Evolutionary conservation across 1,140 invertebrate species (phyloP), one percentile per base, ranked within the genome.

Genomic region (Drosophila pruinosa): DNA sequence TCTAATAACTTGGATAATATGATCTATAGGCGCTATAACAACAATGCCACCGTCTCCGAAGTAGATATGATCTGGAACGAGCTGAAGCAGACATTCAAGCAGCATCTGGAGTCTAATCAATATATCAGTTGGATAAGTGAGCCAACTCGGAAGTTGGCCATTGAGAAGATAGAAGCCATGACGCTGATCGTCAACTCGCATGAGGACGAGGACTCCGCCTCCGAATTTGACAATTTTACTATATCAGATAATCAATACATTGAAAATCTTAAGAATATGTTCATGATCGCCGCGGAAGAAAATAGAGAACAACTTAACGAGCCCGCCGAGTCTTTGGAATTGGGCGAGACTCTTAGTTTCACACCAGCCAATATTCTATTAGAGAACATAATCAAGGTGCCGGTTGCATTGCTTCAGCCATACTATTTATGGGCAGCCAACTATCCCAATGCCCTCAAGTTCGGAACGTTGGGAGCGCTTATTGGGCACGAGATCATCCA

Each of bases 401-500:
- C 89, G 0, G 86, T 89, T 3, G 52, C 77, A 0, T 5, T 91
- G 17, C 63, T 91, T 5, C 89, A 91, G 7, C 83, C 89, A 0
- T 80, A 76, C 36, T 76, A 75, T 45, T 52, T 89, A 6, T 90
- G 86, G 90, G 68, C 63, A 5, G 43, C 57, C 4, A 78, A 38
- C 36, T 91, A 90, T 50, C 89, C 90, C 10, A 88, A 72, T 50
- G 85, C 90, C 4, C 17, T 91, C 0, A 91, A 91, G 54, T 95
- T 94, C 73, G 95, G 94, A 2, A 93, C 94, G 1, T 93, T 95
- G 45, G 95, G 94, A 5, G 92, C 92, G 1, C 92, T 95, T 1
- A 95, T 95, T 68, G 95, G 94, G 0, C 95, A 95, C 73, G 95
- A 95, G 82, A 93, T 95, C 8, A 94, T 94, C n/a, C 94, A 95